Evolutionary conservation across 37 sponge, comb jelly and placozoan genomes (phyloP), one percentile per base, ranked within the genome.

Genomic region (Amphimedon queenslandica): DNA sequence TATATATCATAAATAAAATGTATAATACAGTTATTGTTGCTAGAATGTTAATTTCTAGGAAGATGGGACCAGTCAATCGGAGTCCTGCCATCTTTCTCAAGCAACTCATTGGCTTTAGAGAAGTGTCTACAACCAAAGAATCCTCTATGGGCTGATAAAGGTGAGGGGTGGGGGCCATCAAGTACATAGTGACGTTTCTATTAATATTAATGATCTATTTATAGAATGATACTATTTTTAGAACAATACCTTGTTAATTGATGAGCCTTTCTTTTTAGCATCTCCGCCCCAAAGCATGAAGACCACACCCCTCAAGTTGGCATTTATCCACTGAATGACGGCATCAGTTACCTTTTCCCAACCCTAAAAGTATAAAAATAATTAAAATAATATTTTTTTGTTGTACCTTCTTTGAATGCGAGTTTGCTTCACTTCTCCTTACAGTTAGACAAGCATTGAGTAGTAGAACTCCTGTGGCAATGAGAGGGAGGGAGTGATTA

Each of bases 341-440:
- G 91, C 90, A 84, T 98, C 99, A 37, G 99, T 98, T 40, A 98
- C 53, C 32, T 79, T 94, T 80, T 98, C 99, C 99, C 99, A 98
- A 13, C 99, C 99, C 93, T 81, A 32, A 20, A 55, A 39, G 32
- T 63, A 37, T 13, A 10, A 34, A 60, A 8, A n/a, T 64, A 4
- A 30, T 60, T 60, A 40, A 2, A 57, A 32, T 37, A 2, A 33
- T 23, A 55, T 21, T 10, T 42, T 42, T 36, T 76, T 23, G 55
- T 21, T 40, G 57, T 30, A 81, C 87, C 63, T 90, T 87, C 27
- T 78, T 85, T 38, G 86, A 57, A 69, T 98, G 99, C 37, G 99
- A 98, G 58, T 98, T 95, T 3, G 99, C 71, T 55, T 92, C 65
- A 34, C 71, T 73, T 16, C 77, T 81, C 29, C 80, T 72, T 30